Evolutionary conservation across 2,113 vertebrate genomes (phyloP).

Genomic region (Passer domesticus): DNA sequence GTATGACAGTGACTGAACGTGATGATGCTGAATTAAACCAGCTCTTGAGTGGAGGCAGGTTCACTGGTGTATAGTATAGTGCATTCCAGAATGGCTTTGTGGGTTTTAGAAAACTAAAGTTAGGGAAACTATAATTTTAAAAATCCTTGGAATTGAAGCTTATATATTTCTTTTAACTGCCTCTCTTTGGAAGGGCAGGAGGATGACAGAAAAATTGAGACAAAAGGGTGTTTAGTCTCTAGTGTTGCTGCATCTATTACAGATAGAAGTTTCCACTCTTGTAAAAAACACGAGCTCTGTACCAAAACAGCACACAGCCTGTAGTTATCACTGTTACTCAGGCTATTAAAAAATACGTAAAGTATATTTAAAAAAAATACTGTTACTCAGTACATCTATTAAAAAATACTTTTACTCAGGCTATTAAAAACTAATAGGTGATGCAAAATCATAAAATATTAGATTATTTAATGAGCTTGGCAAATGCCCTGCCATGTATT

Average conservation of each 20-base stretch:
- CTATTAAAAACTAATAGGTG: background rate
- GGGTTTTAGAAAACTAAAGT: background rate
- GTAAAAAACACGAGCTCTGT: background rate
- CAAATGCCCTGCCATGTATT: background rate
- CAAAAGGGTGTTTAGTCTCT: background rate
- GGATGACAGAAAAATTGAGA: background rate
- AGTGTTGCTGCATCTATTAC: background rate
- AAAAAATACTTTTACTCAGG: background rate
- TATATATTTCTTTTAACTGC: accelerated
- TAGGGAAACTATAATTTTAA: background rate
- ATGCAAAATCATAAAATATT: background rate
- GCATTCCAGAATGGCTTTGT: background rate
- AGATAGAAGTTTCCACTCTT: background rate
- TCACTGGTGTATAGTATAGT: background rate
- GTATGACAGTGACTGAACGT: accelerated
- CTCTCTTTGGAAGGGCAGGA: background rate
- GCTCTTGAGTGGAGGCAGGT: background rate
- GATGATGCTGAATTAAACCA: background rate
- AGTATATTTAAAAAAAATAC: too few species aligned
- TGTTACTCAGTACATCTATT: too few species aligned
- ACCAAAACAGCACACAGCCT: background rate
- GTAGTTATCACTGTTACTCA: background rate
- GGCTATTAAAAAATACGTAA: background rate
- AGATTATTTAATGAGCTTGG: background rate
- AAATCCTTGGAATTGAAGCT: background rate